Base-by-base conservation (phyloP, 2,888 invertebrate species). In the Mimachlamys varia region DNA sequence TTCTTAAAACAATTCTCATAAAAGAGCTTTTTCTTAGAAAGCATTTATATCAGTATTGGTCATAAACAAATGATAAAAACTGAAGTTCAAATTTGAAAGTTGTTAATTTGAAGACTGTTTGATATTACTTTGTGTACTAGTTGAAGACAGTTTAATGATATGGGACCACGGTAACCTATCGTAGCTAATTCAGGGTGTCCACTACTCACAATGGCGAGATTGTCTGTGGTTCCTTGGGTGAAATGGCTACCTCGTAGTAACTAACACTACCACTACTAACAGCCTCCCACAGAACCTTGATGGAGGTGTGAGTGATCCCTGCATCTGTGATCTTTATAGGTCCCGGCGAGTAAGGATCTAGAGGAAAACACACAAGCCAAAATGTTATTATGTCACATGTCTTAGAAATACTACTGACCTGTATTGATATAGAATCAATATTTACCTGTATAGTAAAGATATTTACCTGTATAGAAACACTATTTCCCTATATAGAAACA, bases 401-500 rank as follows among this genome's bases (percentile, higher is more conserved):
- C 19, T 10, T 87, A 53, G 44, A 22, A 88, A 15, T 55, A 91
- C n/a, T n/a, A n/a, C n/a, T n/a, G n/a, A n/a, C n/a, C n/a, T n/a
- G n/a, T n/a, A n/a, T n/a, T n/a, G n/a, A n/a, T n/a, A n/a, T n/a
- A n/a, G n/a, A n/a, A n/a, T n/a, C n/a, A n/a, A n/a, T n/a, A n/a
- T 94, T 93, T 91, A 95, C 95, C 87, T 88, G 95, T 94, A 89
- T 93, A 93, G 87, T 87, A 53, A 53, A 22, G 76, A 15, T 55
- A 91, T 94, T 93, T 91, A 95, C 95, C 87, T 88, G 95, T 94
- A 89, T 93, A 93, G 87, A 94, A 93, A n/a, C n/a, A n/a, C n/a
- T n/a, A n/a, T n/a, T n/a, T n/a, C n/a, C n/a, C n/a, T n/a, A n/a
- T n/a, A n/a, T n/a, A n/a, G n/a, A n/a, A n/a, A n/a, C n/a, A n/a